Base-by-base conservation (phyloP, 2,888 invertebrate species). In the Nemotelus pantherinus region DNA sequence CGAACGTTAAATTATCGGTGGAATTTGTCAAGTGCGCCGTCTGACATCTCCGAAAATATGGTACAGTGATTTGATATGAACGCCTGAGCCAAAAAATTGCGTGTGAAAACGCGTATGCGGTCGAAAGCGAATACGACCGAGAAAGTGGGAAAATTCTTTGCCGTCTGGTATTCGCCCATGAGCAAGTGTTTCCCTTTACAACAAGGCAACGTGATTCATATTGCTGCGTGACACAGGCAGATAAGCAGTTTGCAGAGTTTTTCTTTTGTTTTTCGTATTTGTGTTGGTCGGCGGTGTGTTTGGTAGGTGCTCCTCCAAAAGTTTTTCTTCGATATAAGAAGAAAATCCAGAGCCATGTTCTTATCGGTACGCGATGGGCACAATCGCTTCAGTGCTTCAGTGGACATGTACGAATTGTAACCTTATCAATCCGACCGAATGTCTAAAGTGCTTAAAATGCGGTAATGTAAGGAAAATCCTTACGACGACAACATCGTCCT, bases 321-420 rank as follows among this genome's bases (percentile, higher is more conserved):
- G 70, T 70, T 70, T 70, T 70, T 74, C 48, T 50, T 60, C 74
- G 48, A 63, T 25, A 53, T 77, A 77, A 67, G 74, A 71, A 78
- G 80, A 79, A 81, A 81, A 81, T 79, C 79, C 78, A 80, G 80
- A 82, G 83, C 82, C 83, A 82, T 82, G 82, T 81, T 81, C 79
- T 77, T 79, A 71, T 77, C 77, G 80, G 80, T 80, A 79, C 81
- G 81, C 78, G 81, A 95, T 95, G 95, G 95, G 95, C 89, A 95
- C 95, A 88, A 95, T 95, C 90, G 95, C 95, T 89, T 95, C 95
- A 88, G 95, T 95, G 89, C 92, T 95, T 88, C 95, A 95, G 90
- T 96, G 95, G 95, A 93, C 94, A 90, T 95, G 95, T 90, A 91
- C 91, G 88, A 91, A 92, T 88, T 95, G 95, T 90, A 92, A 93